These are phyloP conservation scores for Sparus aurata DNA, from an alignment of 2,797 vertebrate species.

Conservation along the genomic window DNA sequence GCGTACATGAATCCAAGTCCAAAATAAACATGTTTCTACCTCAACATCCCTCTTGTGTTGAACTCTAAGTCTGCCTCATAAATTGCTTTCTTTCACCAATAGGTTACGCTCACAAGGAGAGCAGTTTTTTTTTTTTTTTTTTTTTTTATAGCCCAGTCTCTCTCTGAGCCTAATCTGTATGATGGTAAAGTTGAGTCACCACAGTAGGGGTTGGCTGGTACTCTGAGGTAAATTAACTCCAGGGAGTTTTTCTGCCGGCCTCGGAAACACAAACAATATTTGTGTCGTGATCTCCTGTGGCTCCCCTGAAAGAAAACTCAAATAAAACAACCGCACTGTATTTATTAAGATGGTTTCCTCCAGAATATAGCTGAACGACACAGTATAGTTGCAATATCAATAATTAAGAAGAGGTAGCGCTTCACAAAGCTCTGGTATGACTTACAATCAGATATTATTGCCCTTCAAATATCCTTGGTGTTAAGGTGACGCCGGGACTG, in stretches of 20 bases:
- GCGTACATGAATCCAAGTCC: conserved; percentile 7
- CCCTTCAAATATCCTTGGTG: conserved; percentile 30
- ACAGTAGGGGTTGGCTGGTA: conserved; percentile 44
- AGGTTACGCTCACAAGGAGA: conserved; percentile 27
- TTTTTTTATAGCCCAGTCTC: conserved; percentile 31
- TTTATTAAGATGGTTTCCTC: conserved; percentile 45
- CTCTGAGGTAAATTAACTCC: conserved; percentile 68
- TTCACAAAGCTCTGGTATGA: conserved; percentile 7
- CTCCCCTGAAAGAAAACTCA: conserved; percentile 47
- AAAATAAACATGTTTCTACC: conserved; percentile 27
- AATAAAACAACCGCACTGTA: conserved; percentile 55
- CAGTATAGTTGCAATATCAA: conserved; percentile 26
- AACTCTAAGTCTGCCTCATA: conserved; percentile 39
- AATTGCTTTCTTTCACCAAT: conserved; percentile 54
- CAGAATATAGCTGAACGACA: conserved; percentile 20
- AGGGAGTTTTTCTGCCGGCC: conserved; percentile 60
- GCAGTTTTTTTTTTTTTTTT: conserved; percentile 14
- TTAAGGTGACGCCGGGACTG: conserved; percentile 8
- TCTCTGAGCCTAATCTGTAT: conserved; percentile 54
- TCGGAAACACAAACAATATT: conserved; percentile 68
- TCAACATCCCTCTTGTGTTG: conserved; percentile 19
- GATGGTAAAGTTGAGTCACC: conserved; percentile 53
- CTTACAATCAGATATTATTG: not conserved
- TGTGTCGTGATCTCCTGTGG: conserved; percentile 60
- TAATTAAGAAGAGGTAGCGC: conserved; percentile 30